Percentiles rank a stretch among this genome's conserved stretches.
Evolutionary conservation across 2,888 invertebrate genomes (phyloP).

Genomic region (Macrophya alboannulata): DNA sequence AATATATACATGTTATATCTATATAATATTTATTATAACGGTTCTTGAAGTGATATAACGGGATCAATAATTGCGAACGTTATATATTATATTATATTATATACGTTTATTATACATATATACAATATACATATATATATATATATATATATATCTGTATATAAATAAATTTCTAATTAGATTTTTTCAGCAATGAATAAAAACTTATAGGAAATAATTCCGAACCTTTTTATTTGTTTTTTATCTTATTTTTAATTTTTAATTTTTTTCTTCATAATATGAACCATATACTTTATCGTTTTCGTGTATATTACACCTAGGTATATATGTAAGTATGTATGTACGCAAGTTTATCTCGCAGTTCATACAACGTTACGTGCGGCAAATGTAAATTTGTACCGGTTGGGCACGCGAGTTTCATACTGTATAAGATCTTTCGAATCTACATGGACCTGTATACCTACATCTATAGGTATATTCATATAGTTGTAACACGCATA

Average conservation of each 20-base stretch:
- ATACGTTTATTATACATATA: neutral
- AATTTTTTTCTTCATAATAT: neutral
- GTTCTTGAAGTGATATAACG: conserved; percentile 17
- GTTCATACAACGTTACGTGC: neutral
- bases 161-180: neutral
- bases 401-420: neutral
- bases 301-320: neutral
- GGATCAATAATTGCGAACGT: conserved; percentile 17
- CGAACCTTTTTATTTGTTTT: neutral
- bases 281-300: neutral
- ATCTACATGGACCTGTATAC: neutral
- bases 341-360: neutral
- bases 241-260: too few species aligned
- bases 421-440: neutral
- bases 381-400: neutral
- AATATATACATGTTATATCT: neutral
- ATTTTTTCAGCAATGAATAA: neutral
- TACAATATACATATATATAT: neutral
- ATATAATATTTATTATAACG: neutral
- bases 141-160: neutral
- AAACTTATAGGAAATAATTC: neutral
- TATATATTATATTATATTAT: neutral
- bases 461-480: neutral
- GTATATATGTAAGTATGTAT: neutral
- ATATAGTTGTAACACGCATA: neutral